Base-by-base conservation (phyloP, 2,797 vertebrate genomes). In the Alosa sapidissima region DNA sequence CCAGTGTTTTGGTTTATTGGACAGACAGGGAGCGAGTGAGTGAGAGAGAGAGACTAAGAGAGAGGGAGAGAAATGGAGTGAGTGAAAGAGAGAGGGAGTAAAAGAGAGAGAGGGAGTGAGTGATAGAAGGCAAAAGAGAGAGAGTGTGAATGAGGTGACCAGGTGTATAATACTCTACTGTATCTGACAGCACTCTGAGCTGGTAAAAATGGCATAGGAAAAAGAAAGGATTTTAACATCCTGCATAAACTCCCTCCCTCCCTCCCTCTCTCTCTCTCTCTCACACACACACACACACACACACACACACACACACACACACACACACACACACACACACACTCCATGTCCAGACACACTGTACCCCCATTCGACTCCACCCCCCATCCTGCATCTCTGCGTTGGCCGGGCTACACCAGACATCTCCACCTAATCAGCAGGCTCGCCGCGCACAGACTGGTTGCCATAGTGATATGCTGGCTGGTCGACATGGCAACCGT, bases 401-500 rank as follows among this genome's bases (percentile, higher is more conserved):
- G 86, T 94, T 93, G 94, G 95, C 94, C 94, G 94, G 94, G 94
- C 94, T 94, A 94, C 94, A 95, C 94, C 93, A 96, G 94, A 96
- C 94, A 94, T 96, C 95, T 93, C 94, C 94, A 92, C 94, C 94
- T 96, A 96, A 96, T 96, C 96, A 96, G 95, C 94, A 96, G 94
- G 94, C 95, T 96, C 89, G 92, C 94, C 93, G 93, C 91, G 92
- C 94, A 96, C 97, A 95, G 95, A 96, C 95, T 95, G 94, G 98
- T 99, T 99, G 97, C 98, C 96, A 99, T 98, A 97, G 98, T 87
- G 97, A 99, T 95, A 92, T 95, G 96, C 97, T 94, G 96, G 96
- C 97, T 98, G 97, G 98, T 99, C 97, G 98, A 98, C 98, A 99
- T 99, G 97, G 98, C 97, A 99, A 99, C 98, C 96, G 96, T 96